Conservation (phyloP, 2,113 vertebrate species). For the Aplodontia rufa region DNA sequence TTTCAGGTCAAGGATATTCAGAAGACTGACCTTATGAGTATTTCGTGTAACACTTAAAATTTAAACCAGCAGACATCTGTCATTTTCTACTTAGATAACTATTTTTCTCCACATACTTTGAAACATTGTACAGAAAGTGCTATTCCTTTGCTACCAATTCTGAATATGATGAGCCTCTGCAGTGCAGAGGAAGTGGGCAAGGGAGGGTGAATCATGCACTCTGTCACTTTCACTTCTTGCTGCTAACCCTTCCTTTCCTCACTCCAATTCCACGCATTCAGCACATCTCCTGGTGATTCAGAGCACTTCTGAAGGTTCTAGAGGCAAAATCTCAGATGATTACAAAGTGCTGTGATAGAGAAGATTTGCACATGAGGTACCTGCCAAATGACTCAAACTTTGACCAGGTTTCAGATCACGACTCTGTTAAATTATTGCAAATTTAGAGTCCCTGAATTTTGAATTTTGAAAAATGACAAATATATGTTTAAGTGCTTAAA, state of each 20-base stretch:
- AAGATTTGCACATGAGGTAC: neutral
- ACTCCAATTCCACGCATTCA: neutral
- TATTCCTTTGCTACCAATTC: neutral
- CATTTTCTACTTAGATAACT: neutral
- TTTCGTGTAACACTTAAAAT: neutral
- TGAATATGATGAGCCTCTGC: neutral
- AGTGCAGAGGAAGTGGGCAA: neutral
- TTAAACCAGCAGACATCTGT: neutral
- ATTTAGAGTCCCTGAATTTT: neutral
- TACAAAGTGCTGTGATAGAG: neutral
- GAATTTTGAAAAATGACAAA: neutral
- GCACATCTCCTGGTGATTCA: too few relatives aligned
- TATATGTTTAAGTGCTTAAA: neutral
- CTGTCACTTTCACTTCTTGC: neutral
- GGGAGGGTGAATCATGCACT: fast-evolving
- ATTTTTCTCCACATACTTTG: neutral
- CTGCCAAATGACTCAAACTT: neutral
- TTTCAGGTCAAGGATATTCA: neutral
- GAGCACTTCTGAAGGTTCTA: neutral
- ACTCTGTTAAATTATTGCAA: neutral
- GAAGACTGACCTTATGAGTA: neutral
- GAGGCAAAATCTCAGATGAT: neutral
- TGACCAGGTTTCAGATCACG: neutral
- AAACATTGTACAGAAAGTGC: neutral
- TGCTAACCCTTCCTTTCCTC: fast-evolving